Evolutionary conservation across 2,888 invertebrate species (phyloP).

Genomic region (Coelopa pilipes): DNA sequence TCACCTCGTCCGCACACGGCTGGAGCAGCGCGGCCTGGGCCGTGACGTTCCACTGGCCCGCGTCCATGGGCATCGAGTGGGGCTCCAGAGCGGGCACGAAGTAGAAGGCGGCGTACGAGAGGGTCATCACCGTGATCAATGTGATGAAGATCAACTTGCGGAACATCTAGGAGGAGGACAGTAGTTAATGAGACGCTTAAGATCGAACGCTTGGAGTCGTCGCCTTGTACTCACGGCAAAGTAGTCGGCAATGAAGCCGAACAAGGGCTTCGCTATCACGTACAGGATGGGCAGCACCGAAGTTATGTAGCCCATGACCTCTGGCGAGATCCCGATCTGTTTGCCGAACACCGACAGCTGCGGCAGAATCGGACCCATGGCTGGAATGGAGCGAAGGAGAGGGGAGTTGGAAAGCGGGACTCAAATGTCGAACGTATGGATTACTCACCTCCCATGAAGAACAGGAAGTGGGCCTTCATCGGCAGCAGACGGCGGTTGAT

Average conservation of each 20-base stretch:
- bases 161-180: slow-evolving; percentile 51
- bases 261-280: slow-evolving; percentile 79
- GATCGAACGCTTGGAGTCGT: not conserved
- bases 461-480: slow-evolving; percentile 87
- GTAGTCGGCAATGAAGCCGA: slow-evolving; percentile 81
- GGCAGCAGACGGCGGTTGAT: slow-evolving; percentile 79
- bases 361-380: slow-evolving; percentile 83
- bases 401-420: not conserved
- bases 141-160: slow-evolving; percentile 79
- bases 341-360: slow-evolving; percentile 82
- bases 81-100: slow-evolving; percentile 70
- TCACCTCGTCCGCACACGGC: slow-evolving; percentile 48
- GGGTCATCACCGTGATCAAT: slow-evolving; percentile 74
- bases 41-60: slow-evolving; percentile 50
- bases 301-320: slow-evolving; percentile 81
- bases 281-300: slow-evolving; percentile 81
- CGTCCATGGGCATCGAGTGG: slow-evolving; percentile 49
- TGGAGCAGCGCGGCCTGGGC: slow-evolving; percentile 42
- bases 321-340: slow-evolving; percentile 80
- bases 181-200: not conserved
- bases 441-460: slow-evolving; percentile 85
- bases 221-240: slow-evolving; percentile 69
- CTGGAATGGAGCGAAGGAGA: slow-evolving; percentile 65
- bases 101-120: slow-evolving; percentile 77
- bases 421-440: not conserved